Percentiles rank a stretch among this genome's conserved stretches.
Conservation (phyloP, 2,113 vertebrate species). For the Rhineura floridana region DNA sequence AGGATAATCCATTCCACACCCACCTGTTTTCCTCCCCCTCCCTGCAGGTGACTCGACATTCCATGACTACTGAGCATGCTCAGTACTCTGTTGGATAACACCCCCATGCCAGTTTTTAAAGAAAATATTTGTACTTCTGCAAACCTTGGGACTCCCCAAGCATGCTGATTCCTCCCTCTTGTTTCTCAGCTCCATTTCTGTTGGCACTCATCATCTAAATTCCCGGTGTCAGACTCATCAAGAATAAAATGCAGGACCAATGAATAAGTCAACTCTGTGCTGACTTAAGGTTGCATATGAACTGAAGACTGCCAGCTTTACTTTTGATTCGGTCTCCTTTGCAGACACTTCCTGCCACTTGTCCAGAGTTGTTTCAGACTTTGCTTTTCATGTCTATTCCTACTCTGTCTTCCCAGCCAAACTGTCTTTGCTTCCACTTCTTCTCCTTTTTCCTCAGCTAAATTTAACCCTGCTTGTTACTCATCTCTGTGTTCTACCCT, state of each 20-base stretch:
- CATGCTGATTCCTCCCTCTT: too few relatives aligned
- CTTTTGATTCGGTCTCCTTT: neutral
- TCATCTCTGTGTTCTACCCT: neutral
- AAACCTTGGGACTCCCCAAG: too few relatives aligned
- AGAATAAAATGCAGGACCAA: neutral
- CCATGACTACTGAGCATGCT: too few relatives aligned
- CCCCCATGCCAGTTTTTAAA: too few relatives aligned
- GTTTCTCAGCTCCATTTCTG: too few relatives aligned
- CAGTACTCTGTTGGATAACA: too few relatives aligned
- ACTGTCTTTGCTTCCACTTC: neutral
- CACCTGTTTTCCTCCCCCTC: too few relatives aligned
- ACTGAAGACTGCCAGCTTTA: neutral
- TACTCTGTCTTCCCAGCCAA: neutral
- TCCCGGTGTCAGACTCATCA: neutral
- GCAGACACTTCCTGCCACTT: neutral
- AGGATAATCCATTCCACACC: too few relatives aligned
- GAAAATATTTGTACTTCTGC: too few relatives aligned
- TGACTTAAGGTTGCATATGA: neutral
- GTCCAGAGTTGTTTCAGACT: neutral
- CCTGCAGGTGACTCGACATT: too few relatives aligned
- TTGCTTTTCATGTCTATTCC: neutral
- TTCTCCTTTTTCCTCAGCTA: neutral
- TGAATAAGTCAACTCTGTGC: neutral
- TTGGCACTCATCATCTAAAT: too few relatives aligned
- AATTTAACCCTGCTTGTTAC: neutral